Evolutionary conservation across 2,797 vertebrate species (phyloP), one percentile per base, ranked within the genome.

Genomic region (Haliaeetus albicilla): DNA sequence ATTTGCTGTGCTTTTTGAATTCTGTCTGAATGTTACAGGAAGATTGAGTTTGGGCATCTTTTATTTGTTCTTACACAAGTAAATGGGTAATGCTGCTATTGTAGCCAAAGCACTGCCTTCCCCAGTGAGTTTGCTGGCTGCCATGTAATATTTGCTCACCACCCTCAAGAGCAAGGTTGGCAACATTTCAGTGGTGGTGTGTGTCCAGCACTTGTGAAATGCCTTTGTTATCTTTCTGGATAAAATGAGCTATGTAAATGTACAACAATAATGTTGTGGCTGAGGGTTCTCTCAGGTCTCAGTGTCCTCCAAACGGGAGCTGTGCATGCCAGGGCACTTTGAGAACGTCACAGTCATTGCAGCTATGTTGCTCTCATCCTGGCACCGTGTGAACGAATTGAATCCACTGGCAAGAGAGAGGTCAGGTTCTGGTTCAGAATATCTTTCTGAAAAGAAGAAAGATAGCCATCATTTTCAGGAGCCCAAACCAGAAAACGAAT

Each of bases 131-230:
- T 76, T 87, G 33, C 64, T 87, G 67, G 37, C 71, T 92, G 39
- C 60, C 44, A 20, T 31, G 9, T 82, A 39, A 1, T 90, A 57
- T 82, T 85, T 95, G 49, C 68, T 93, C 88, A 80, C 57, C 46
- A 30, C 37, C 28, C 67, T 87, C 37, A 39, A 83, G 53, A 64
- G 44, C 48, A 84, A 54, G 37, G 74, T 10, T 90, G 84, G 78
- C 77, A 86, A 13, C 9, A 6, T 91, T 91, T 90, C 90, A 69
- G 53, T 54, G 44, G 49, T 84, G 57, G 46, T 90, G 43, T 73
- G 68, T 79, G 69, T 94, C 84, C 64, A 87, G 80, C 51, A 70
- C 91, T 93, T 91, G 61, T 84, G 76, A 96, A 92, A 97, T 95
- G 86, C 80, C 81, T 94, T 61, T 84, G 44, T 88, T 94, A 83